Percentiles rank a stretch among this genome's conserved stretches.
Evolutionary conservation across 2,888 invertebrate species (phyloP).

Genomic region (Perizoma flavofasciatum): DNA sequence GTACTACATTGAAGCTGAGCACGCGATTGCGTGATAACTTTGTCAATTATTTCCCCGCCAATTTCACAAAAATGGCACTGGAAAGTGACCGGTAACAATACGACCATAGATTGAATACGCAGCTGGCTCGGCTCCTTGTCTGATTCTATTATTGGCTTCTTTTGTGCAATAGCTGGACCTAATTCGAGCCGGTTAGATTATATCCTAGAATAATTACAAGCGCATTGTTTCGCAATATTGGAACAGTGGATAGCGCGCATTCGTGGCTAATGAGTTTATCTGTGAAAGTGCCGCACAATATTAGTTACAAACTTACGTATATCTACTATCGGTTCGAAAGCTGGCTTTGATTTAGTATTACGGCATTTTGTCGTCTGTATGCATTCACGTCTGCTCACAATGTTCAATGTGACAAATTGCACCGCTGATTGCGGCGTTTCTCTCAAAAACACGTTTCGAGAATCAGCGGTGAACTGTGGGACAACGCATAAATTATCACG

Average conservation of each 20-base stretch:
- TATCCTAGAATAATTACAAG: constrained; percentile 59
- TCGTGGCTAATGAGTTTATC: constrained; percentile 54
- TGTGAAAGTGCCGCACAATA: constrained; percentile 47
- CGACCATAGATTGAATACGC: constrained; percentile 49
- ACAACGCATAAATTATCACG: constrained; percentile 46
- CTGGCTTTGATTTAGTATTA: constrained; percentile 23
- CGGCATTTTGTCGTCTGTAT: constrained; percentile 22
- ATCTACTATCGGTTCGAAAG: constrained; percentile 21
- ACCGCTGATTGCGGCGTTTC: constrained; percentile 32
- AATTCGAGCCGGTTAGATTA: constrained; percentile 58
- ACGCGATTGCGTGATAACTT: constrained; percentile 63
- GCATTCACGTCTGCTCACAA: constrained; percentile 20
- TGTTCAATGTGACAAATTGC: constrained; percentile 33
- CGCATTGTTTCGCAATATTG: constrained; percentile 61
- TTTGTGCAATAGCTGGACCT: constrained; percentile 60
- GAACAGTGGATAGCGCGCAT: constrained; percentile 51
- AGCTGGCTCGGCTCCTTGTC: constrained; percentile 60
- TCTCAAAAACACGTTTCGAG: constrained; percentile 39
- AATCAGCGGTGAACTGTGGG: constrained; percentile 38
- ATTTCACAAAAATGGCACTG: constrained; percentile 70
- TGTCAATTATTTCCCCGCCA: constrained; percentile 59
- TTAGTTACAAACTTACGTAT: constrained; percentile 9
- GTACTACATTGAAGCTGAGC: constrained; percentile 32
- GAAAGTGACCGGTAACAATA: constrained; percentile 56
- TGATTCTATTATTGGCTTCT: constrained; percentile 53